Conservation (phyloP, 2,888 invertebrate genomes). For the Phyllotreta cruciferae region DNA sequence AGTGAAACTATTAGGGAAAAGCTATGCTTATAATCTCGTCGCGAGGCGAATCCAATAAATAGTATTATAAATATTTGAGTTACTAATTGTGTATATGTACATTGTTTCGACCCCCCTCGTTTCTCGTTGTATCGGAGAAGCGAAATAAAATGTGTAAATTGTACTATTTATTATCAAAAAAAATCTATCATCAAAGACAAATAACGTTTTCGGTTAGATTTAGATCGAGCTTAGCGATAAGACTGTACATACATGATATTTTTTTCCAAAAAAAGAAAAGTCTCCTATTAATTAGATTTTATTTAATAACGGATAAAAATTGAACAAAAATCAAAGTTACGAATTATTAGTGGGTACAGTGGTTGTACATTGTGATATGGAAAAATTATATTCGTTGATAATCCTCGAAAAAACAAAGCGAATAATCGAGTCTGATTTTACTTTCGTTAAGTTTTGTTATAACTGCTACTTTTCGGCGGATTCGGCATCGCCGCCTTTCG, state of each 20-base stretch:
- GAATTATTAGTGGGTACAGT: conserved; percentile 54
- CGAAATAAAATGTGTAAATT: conserved; percentile 41
- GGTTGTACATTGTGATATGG: conserved; percentile 54
- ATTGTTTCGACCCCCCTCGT: conserved; percentile 39
- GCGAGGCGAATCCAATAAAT: conserved; percentile 26
- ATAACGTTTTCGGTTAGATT: conserved; percentile 44
- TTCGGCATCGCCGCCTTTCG: too few relatives aligned
- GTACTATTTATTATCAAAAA: conserved; percentile 42
- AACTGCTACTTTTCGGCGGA: too few relatives aligned
- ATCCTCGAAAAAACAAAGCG: neutral
- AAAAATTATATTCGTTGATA: conserved; percentile 43
- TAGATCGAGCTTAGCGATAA: conserved; percentile 52
- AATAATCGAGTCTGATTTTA: neutral
- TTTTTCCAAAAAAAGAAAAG: conserved; percentile 43
- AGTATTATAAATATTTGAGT: conserved; percentile 42
- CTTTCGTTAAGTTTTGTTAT: neutral
- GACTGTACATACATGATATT: conserved; percentile 51
- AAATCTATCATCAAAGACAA: conserved; percentile 45
- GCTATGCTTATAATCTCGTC: conserved; percentile 16
- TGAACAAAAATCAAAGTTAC: conserved; percentile 43
- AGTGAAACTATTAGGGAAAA: conserved; percentile 22
- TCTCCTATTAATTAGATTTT: conserved; percentile 19
- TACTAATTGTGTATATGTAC: conserved; percentile 47
- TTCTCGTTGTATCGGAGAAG: conserved; percentile 27
- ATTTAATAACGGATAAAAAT: conserved; percentile 15